Percentiles rank a stretch among this genome's conserved stretches.
phyloP scores from a whole-genome alignment of 2,113 vertebrate species.

The Hemibagrus wyckioides region DNA sequence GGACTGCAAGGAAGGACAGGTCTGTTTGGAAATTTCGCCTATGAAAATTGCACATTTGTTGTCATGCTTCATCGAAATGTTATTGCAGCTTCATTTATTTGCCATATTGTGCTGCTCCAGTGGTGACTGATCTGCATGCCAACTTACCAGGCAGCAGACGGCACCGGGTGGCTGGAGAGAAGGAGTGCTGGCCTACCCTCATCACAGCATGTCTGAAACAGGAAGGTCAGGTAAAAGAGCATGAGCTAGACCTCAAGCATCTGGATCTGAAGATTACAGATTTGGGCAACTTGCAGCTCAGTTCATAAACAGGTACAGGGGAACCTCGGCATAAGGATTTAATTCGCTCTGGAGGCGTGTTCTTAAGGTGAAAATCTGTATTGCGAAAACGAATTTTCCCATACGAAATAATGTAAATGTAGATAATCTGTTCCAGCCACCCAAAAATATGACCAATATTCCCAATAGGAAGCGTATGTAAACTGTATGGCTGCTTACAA shows the following conservation, averaged over 20 bases:
- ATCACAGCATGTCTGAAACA: conserved; percentile 38
- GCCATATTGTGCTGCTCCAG: conserved; percentile 30
- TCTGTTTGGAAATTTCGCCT: not conserved
- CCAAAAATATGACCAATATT: too few species aligned
- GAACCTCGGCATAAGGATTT: too few species aligned
- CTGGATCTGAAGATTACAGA: conserved; percentile 29
- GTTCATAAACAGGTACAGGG: not conserved
- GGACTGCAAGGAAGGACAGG: too few species aligned
- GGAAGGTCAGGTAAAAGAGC: conserved; percentile 12
- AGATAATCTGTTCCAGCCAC: too few species aligned
- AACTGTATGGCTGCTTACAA: too few species aligned
- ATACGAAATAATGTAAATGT: too few species aligned
- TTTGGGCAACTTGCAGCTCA: conserved; percentile 4
- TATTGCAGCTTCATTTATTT: conserved; percentile 30
- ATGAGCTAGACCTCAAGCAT: conserved; percentile 25
- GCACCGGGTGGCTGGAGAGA: conserved; percentile 20
- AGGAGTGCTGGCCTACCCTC: conserved; percentile 31
- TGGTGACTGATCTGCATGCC: conserved; percentile 29
- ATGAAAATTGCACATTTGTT: conserved; percentile 12
- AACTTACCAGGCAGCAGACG: conserved; percentile 31
- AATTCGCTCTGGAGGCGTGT: too few species aligned
- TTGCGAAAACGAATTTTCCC: too few species aligned
- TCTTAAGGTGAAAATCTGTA: too few species aligned
- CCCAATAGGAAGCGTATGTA: too few species aligned
- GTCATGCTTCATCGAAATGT: not conserved